These are phyloP conservation scores for Netelia fuscicornis DNA, from an alignment of 2,888 invertebrate species.

Conservation along the genomic window DNA sequence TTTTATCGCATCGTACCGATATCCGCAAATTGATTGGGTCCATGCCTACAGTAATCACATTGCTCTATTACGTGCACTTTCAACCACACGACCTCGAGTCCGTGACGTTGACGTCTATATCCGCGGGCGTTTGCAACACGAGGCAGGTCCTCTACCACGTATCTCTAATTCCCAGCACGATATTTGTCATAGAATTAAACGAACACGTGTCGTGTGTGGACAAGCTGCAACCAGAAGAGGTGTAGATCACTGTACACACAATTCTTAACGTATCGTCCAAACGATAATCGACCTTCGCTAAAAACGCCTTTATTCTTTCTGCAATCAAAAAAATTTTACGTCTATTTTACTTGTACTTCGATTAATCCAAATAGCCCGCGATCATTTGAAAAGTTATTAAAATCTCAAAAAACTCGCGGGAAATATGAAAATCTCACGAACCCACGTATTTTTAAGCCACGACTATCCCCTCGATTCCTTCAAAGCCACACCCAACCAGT, in stretches of 20 bases:
- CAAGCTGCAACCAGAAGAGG: neutral
- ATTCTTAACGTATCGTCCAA: conserved; percentile 7
- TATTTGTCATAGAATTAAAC: conserved; percentile 63
- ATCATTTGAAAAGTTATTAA: too few relatives aligned
- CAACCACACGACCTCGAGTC: conserved; percentile 23
- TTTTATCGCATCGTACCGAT: neutral
- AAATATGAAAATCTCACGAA: neutral
- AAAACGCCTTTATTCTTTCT: neutral
- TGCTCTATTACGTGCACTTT: conserved; percentile 21
- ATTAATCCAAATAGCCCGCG: too few relatives aligned
- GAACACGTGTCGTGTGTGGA: conserved; percentile 6
- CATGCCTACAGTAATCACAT: neutral
- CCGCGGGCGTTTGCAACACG: conserved; percentile 19
- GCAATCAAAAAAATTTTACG: neutral
- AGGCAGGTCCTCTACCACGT: neutral
- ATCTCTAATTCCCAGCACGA: conserved; percentile 29
- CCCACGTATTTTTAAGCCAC: neutral
- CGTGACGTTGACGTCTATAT: neutral
- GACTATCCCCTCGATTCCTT: neutral
- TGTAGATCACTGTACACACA: neutral
- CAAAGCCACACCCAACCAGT: neutral
- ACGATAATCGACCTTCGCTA: neutral
- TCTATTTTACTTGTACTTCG: too few relatives aligned
- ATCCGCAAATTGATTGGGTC: conserved; percentile 5
- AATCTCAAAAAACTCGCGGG: too few relatives aligned